Base-by-base conservation (phyloP, 2,888 invertebrate species). In the Thymelicus lineola region DNA sequence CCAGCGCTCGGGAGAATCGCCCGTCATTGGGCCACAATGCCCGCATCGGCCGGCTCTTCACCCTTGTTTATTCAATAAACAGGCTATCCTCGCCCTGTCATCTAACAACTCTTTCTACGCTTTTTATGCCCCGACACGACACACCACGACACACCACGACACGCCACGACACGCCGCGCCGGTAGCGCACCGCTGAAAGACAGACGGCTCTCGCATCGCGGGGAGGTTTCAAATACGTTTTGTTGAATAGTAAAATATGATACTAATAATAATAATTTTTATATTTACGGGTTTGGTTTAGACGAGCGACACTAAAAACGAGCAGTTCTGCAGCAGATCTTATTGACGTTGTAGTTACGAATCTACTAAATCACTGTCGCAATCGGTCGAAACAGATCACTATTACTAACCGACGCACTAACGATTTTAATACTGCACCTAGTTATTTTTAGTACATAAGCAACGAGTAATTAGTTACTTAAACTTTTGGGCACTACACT, bases 11-110 rank as follows among this genome's bases (percentile, higher is more conserved):
- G n/a, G 55, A 62, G 57, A 77, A 75, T 46, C 42, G 74, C 82
- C 17, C 78, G 89, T 90, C 90, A 90, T 83, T 7, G 73, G 74
- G 70, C 73, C 79, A 89, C 87, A 88, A 89, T 85, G 83, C 75
- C 65, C 71, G 61, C 72, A 66, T 66, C 62, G 63, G 65, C 67
- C 66, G 72, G 71, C 74, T 73, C 76, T 75, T 77, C 74, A 76
- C 77, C 72, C 78, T 81, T 90, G 89, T 91, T 91, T 90, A 85
- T 86, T 89, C 79, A 87, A 88, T 82, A 90, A 90, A 90, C 87
- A 89, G 77, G 74, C 79, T 77, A 79, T 70, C 70, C 42, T 17
- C 55, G 59, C 63, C 58, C 38, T 70, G 63, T 65, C 64, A 70
- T 59, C 59, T 60, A 55, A 58, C 63, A 64, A 64, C 64, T 70